A percentile compares a stretch with the other conserved stretches of the same genome.
Evolutionary conservation across 2,113 vertebrate genomes (phyloP).

Genomic region (Cygnus buccinator): DNA sequence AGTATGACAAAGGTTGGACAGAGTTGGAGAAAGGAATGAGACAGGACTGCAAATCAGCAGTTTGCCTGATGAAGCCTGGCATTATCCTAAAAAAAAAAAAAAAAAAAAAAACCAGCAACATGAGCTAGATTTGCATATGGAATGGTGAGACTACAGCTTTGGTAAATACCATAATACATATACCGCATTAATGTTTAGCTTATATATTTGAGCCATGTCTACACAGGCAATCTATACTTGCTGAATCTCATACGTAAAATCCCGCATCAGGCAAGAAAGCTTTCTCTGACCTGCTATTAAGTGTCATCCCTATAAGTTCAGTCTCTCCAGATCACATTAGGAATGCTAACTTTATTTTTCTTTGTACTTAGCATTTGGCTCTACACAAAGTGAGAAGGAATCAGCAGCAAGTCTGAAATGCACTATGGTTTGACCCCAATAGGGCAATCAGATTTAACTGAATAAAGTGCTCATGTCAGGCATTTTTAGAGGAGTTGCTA

Average conservation of each 20-base stretch:
- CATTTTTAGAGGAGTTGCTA: background rate
- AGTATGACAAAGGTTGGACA: background rate
- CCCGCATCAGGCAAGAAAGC: background rate
- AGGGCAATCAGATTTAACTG: background rate
- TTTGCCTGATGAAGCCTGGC: background rate
- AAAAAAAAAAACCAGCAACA: background rate
- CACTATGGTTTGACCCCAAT: background rate
- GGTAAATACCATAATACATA: background rate
- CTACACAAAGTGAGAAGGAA: background rate
- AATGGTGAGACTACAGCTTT: background rate
- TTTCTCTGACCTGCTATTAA: too few species aligned
- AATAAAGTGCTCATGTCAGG: background rate
- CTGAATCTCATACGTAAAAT: background rate
- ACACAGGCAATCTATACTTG: background rate
- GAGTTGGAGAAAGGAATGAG: background rate
- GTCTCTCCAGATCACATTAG: background rate
- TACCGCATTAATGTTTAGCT: background rate
- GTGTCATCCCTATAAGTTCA: too few species aligned
- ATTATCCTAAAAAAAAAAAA: background rate
- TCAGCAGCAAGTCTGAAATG: background rate
- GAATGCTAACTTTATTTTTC: background rate
- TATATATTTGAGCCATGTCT: background rate
- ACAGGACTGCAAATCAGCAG: background rate
- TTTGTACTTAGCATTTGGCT: background rate
- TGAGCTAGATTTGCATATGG: background rate